Base-by-base conservation (phyloP, 2,888 invertebrate species). In the Adelphocoris suturalis region DNA sequence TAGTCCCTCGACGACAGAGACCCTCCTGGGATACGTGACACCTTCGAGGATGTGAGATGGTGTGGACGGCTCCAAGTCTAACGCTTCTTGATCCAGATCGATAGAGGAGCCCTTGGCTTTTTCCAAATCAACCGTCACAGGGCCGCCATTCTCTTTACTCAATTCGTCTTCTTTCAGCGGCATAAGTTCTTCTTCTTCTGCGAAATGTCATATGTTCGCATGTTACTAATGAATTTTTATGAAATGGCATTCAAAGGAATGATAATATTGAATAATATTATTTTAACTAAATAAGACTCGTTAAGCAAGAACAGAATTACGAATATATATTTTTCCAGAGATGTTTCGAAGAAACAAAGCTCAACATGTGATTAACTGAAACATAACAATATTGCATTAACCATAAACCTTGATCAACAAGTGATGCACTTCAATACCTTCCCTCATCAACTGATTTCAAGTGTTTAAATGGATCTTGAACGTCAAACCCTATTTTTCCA, bases 101-200 rank as follows among this genome's bases (percentile, higher is more conserved):
- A 91, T 87, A 23, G 7, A 12, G 11, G 68, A 68, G 68, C 80
- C 88, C 89, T 52, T 91, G 90, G 91, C 86, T 75, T 37, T 90
- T 82, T 52, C 80, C 91, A 90, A 12, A 80, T 90, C 68, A 76
- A 68, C 9, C 12, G 47, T 68, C 19, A 52, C 0, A 37, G 7
- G 27, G 0, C 16, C 27, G 7, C 85, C 57, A n/a, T 85, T 85
- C 55, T 85, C 85, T 48, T 61, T 85, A 4, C 4, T 37, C 28
- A 13, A 13, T 46, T 88, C 81, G 14, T 61, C 76, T 55, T 78
- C 28, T 85, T 91, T 78, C 81, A 91, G 48, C 92, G 93, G 94
- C 94, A 93, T 27, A 94, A 94, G 86, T 93, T 91, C 81, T 92
- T 93, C 75, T 92, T 91, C 90, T 82, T 90, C 84, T 91, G 37